These are phyloP conservation scores for Lomographa bimaculata DNA, from an alignment of 2,888 invertebrate genomes.

Conservation along the genomic window DNA sequence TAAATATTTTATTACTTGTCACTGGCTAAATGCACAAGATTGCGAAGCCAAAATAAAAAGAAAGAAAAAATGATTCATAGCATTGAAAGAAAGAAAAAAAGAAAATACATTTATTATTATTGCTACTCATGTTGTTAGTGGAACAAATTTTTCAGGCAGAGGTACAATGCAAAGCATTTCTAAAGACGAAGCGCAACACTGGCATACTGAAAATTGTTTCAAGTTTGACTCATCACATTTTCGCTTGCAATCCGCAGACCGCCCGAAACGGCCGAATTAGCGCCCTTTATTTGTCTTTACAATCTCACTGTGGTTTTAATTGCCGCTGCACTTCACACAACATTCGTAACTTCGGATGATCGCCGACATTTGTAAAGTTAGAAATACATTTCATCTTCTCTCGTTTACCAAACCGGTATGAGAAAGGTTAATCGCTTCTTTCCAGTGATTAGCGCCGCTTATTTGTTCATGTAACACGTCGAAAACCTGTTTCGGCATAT, in stretches of 20 bases:
- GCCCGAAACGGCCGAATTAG: too few species aligned
- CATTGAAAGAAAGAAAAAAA: too few species aligned
- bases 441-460: constrained; percentile 28
- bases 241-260: constrained; percentile 1
- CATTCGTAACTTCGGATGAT: constrained; percentile 4
- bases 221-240: background rate
- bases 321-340: constrained; percentile 4
- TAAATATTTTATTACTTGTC: too few species aligned
- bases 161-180: too few species aligned
- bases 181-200: too few species aligned
- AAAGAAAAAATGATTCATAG: too few species aligned
- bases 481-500: constrained; percentile 29
- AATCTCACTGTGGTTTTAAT: constrained; percentile 3
- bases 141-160: too few species aligned
- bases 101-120: too few species aligned
- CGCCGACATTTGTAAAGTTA: constrained; percentile 2
- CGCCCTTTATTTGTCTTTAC: constrained; percentile 15
- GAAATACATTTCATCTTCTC: constrained; percentile 6
- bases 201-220: too few species aligned
- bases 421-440: constrained; percentile 28
- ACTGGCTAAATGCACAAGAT: too few species aligned
- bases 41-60: too few species aligned
- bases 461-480: constrained; percentile 28
- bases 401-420: constrained; percentile 21
- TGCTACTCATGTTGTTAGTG: too few species aligned